Percentiles rank a stretch among this genome's conserved stretches.
phyloP scores from a whole-genome alignment of 2,797 vertebrate genomes.

The Girardinus metallicus region DNA sequence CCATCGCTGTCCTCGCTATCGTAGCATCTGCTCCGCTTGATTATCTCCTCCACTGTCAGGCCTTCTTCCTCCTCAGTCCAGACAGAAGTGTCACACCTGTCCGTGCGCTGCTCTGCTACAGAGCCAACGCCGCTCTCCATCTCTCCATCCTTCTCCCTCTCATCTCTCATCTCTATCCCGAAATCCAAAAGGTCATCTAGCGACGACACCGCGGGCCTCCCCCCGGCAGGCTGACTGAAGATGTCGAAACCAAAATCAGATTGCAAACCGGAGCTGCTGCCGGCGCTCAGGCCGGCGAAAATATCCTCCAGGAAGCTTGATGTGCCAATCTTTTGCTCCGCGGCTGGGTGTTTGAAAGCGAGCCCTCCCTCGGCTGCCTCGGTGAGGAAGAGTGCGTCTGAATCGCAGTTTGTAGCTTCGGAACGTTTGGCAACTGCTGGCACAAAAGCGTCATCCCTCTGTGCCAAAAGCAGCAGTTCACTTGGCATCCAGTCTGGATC shows the following conservation, averaged over 20 bases:
- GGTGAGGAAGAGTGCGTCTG: conserved; percentile 45
- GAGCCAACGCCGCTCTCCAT: conserved; percentile 32
- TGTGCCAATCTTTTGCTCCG: conserved; percentile 56
- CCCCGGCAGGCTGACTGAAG: conserved; percentile 40
- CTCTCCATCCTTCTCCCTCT: conserved; percentile 12
- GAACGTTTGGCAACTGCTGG: conserved; percentile 74
- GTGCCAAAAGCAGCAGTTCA: conserved; percentile 68
- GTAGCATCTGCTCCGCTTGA: conserved; percentile 86
- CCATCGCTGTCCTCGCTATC: conserved; percentile 73
- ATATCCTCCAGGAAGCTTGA: conserved; percentile 81
- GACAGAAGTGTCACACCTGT: conserved; percentile 27
- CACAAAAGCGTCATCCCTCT: conserved; percentile 70
- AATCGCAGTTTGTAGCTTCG: conserved; percentile 53
- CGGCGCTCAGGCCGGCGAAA: conserved; percentile 74
- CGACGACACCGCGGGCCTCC: conserved; percentile 46
- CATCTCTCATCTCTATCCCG: conserved; percentile 55
- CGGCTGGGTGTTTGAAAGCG: conserved; percentile 31
- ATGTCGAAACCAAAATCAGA: conserved; percentile 68
- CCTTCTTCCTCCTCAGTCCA: conserved; percentile 62
- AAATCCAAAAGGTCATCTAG: conserved; percentile 82
- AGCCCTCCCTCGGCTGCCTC: conserved; percentile 46
- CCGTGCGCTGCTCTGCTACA: conserved; percentile 37
- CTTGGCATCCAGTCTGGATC: conserved; percentile 67
- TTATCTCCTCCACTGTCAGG: conserved; percentile 84
- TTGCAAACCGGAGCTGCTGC: conserved; percentile 61